Evolutionary conservation across 2,888 invertebrate genomes (phyloP), one percentile per base, ranked within the genome.

Genomic region (Eupithecia centaureata): DNA sequence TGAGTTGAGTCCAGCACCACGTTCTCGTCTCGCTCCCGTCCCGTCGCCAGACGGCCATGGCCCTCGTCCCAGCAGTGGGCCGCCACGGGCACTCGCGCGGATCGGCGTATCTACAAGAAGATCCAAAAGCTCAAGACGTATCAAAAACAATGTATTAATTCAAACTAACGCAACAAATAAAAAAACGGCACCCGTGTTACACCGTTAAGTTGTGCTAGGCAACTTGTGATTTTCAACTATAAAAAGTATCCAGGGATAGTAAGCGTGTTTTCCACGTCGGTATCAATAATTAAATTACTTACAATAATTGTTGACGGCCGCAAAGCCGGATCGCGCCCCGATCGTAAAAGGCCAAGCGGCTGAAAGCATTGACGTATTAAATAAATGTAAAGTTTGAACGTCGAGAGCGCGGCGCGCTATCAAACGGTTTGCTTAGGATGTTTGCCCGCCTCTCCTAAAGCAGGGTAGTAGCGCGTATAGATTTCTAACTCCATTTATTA

Each of bases 351-450:
- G 30, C n/a, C 25, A 30, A 60, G 27, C 13, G 8, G 15, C 61
- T 42, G 59, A 70, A 35, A 51, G 51, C 70, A 60, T 27, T 57
- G 66, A 62, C 52, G 66, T 66, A 60, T 60, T 61, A 62, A 62
- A 67, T 63, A 57, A 70, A 69, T 61, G 71, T 65, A 71, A 71
- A 65, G 70, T 54, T 75, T 69, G 71, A 63, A 52, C 61, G 66
- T 69, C 38, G 57, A 65, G 25, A 54, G 52, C 51, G 52, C 51
- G 65, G 42, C 15, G 15, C 56, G 61, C 42, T 71, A 42, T 71
- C 73, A 67, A 67, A 63, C 73, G 69, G 82, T 84, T 82, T 84
- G 83, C 76, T 82, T 78, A 82, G 84, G 84, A 77, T 83, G 82
- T 83, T 81, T 84, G 80, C 75, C 52, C 63, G 59, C 58, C 27